phyloP scores from a whole-genome alignment of 2,888 invertebrate genomes.

The Eupeodes latifasciatus region DNA sequence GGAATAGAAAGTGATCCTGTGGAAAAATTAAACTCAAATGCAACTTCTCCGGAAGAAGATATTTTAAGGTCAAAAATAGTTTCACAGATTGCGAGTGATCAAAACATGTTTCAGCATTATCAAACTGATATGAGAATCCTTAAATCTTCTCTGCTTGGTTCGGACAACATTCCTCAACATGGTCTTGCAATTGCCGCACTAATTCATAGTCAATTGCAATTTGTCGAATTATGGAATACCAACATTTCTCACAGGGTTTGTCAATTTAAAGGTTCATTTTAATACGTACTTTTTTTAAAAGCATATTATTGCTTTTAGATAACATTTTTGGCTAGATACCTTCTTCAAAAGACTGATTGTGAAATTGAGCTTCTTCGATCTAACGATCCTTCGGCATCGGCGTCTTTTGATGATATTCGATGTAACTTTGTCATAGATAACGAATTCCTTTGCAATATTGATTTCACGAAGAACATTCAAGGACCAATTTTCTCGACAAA shows the following conservation, averaged over 20 bases:
- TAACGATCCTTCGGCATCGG: not conserved
- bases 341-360: constrained; percentile 56
- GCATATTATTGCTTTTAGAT: constrained; percentile 32
- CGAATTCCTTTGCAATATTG: constrained; percentile 66
- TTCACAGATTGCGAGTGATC: constrained; percentile 47
- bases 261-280: not conserved
- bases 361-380: constrained; percentile 10
- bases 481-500: constrained; percentile 62
- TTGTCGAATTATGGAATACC: constrained; percentile 72
- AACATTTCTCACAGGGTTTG: constrained; percentile 68
- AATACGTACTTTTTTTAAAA: not conserved
- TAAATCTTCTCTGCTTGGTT: constrained; percentile 7
- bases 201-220: constrained; percentile 69
- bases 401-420: constrained; percentile 57
- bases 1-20: constrained; percentile 21
- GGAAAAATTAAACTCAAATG: not conserved
- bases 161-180: constrained; percentile 42
- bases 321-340: constrained; percentile 56
- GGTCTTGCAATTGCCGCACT: constrained; percentile 71
- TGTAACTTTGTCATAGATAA: constrained; percentile 73
- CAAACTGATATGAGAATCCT: constrained; percentile 53
- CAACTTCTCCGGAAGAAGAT: constrained; percentile 13
- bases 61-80: constrained; percentile 22
- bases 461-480: constrained; percentile 61
- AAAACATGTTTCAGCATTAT: constrained; percentile 57